Base-by-base conservation (phyloP, 2,888 invertebrate genomes). In the Tetranychus piercei region DNA sequence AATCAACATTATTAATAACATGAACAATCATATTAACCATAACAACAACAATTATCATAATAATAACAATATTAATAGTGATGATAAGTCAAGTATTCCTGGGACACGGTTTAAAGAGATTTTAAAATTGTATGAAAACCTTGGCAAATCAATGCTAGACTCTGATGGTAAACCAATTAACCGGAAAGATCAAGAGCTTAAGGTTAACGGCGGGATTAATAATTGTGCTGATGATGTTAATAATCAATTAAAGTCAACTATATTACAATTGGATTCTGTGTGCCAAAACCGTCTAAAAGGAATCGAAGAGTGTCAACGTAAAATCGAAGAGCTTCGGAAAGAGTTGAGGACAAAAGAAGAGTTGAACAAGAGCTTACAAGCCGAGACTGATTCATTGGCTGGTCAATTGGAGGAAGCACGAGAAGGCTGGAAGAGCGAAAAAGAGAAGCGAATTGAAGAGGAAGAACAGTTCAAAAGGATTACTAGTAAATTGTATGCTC, bases 31-130 rank as follows among this genome's bases (percentile, higher is more conserved):
- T 15, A 15, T 55, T 55, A 15, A 55, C 15, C 55, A 55, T 55
- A 9, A 55, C 15, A 55, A 55, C 15, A 55, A 55, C 3, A 15
- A 15, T 55, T 15, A 55, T 55, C 55, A 55, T 6, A 55, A 55
- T 55, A 55, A 55, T 55, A 55, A 55, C 15, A 55, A 15, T 55
- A 55, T 55, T 55, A 55, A 55, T 55, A 2, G 15, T 55, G 55
- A 55, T 55, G 55, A 55, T 15, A 55, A 55, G 15, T 55, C 55
- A 55, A 55, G 15, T 55, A 55, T 55, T 55, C 55, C 55, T 22
- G 69, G 69, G 6, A 69, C 69, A 69, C n/a, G 69, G 20, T 69
- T 69, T 23, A 69, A 69, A 8, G 69, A 69, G 69, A 69, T 69
- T 20, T 11, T 69, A 11, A 69, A 23, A 20, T 23, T 69, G n/a